Evolutionary conservation across 2,797 vertebrate genomes (phyloP).

Genomic region (Halcyon leucocephala): DNA sequence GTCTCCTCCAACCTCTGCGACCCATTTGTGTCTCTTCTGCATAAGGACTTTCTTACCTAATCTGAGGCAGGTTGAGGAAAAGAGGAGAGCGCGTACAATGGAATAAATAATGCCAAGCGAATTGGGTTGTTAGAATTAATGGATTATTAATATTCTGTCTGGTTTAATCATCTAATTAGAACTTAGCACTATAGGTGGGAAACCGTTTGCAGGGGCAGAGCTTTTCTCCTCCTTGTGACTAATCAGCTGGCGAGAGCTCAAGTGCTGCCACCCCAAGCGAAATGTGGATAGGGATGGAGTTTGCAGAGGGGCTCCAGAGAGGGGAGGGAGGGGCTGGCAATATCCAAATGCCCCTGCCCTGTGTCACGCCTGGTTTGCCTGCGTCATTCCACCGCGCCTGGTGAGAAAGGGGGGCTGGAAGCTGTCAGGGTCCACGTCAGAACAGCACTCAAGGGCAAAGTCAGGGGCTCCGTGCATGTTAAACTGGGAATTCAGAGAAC

Average conservation of each 20-base stretch:
- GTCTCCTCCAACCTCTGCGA: neutral
- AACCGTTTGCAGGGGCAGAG: neutral
- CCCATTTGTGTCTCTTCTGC: neutral
- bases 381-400: neutral
- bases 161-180: conserved; percentile 36
- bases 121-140: neutral
- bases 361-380: neutral
- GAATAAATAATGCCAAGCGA: neutral
- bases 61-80: neutral
- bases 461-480: neutral
- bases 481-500: neutral
- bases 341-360: neutral
- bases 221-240: conserved; percentile 3
- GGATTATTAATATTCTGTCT: conserved; percentile 24
- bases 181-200: conserved; percentile 26
- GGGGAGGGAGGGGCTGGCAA: neutral
- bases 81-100: neutral
- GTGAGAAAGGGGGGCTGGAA: neutral
- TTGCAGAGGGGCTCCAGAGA: neutral
- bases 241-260: conserved; percentile 38
- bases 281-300: neutral
- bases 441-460: neutral
- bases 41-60: neutral
- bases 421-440: neutral
- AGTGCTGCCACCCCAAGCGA: neutral